phyloP scores from a whole-genome alignment of 2,113 vertebrate genomes.

The Myotis brandtii region DNA sequence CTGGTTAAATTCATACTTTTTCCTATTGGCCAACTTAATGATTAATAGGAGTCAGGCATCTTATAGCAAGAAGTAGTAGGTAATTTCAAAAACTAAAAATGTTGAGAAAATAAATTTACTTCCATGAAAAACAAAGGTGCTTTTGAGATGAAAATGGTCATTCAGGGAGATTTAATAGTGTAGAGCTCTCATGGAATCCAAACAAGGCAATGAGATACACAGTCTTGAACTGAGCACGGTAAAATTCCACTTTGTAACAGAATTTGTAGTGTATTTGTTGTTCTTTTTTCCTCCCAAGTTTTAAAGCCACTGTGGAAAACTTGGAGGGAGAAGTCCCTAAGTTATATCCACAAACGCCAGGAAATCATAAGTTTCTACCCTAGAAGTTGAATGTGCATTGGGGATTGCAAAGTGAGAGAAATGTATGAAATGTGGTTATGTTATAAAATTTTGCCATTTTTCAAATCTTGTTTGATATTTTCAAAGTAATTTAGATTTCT shows the following conservation, averaged over 20 bases:
- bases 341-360: background rate
- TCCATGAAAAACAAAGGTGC: constrained; percentile 28
- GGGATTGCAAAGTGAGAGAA: background rate
- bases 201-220: background rate
- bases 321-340: background rate
- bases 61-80: constrained; percentile 8
- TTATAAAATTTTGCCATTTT: constrained; percentile 19
- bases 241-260: background rate
- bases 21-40: constrained; percentile 15
- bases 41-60: constrained; percentile 51
- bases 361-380: background rate
- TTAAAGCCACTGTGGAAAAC: background rate
- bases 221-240: background rate
- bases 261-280: background rate
- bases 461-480: background rate
- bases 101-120: constrained; percentile 41
- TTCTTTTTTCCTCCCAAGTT: background rate
- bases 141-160: constrained; percentile 3
- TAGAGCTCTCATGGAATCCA: background rate
- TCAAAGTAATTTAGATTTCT: background rate
- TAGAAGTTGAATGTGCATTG: background rate
- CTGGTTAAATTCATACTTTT: constrained; percentile 7
- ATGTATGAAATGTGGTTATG: background rate
- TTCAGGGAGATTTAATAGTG: constrained; percentile 16
- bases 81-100: constrained; percentile 39